Conservation (phyloP, 2,888 invertebrate genomes). For the Arctia plantaginis region DNA sequence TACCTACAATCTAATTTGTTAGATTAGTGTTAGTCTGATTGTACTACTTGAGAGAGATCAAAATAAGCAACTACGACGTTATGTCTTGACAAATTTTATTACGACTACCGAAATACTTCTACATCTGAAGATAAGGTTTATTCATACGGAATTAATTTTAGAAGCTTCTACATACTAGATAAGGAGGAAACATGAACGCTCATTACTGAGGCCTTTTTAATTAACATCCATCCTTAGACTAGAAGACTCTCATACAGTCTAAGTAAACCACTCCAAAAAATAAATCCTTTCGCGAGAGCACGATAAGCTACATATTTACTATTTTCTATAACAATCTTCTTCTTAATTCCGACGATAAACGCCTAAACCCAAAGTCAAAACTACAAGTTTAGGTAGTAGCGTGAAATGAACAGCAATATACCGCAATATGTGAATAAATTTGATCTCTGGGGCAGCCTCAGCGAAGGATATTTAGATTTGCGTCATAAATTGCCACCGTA, state of each 20-base stretch:
- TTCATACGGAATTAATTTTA: neutral
- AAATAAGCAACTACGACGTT: neutral
- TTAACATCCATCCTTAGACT: neutral
- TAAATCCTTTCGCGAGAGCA: neutral
- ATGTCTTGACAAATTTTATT: neutral
- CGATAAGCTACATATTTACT: neutral
- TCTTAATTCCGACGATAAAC: neutral
- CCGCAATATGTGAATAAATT: constrained; percentile 47
- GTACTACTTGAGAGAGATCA: neutral
- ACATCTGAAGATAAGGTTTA: neutral
- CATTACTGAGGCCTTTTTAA: neutral
- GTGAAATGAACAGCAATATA: constrained; percentile 39
- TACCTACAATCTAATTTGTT: neutral
- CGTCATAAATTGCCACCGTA: constrained; percentile 49
- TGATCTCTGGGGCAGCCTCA: constrained; percentile 32
- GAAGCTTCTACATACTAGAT: neutral
- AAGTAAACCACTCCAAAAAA: too few relatives aligned
- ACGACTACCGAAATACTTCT: neutral
- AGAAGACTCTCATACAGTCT: neutral
- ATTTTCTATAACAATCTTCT: neutral
- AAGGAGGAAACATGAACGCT: neutral
- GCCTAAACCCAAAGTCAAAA: neutral
- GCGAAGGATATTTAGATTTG: constrained; percentile 51
- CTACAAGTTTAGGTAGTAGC: constrained; percentile 32
- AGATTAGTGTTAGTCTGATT: neutral